phyloP scores from a whole-genome alignment of 2,797 vertebrate genomes.

The Liasis olivaceus region DNA sequence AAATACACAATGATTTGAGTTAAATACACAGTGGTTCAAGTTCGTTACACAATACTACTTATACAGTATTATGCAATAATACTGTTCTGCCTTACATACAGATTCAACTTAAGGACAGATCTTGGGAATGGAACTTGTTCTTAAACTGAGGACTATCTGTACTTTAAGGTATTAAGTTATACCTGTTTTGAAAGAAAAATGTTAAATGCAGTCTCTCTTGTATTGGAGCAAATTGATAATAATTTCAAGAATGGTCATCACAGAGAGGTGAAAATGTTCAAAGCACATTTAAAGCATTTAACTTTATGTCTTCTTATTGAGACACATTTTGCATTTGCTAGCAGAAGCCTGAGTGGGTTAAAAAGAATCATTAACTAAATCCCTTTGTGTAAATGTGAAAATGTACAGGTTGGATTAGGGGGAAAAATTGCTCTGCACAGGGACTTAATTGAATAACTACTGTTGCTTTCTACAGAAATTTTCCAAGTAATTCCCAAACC shows the following conservation, averaged over 20 bases:
- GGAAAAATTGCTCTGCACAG: conserved; percentile 30
- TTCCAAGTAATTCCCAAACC: conserved; percentile 41
- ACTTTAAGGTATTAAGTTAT: background rate
- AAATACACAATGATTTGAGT: no score
- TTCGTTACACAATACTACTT: no score
- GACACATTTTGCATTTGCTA: conserved; percentile 23
- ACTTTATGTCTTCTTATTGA: conserved; percentile 21
- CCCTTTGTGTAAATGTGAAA: conserved; percentile 34
- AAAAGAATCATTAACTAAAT: conserved; percentile 49
- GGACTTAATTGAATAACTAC: conserved; percentile 46
- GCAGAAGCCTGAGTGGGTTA: conserved; percentile 36
- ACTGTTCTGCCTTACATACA: no score
- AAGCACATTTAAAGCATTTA: conserved; percentile 20
- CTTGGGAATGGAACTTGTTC: no score
- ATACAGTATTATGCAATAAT: no score
- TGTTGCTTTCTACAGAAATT: conserved; percentile 58
- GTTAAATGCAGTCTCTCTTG: background rate
- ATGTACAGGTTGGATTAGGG: conserved; percentile 6
- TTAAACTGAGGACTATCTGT: no score
- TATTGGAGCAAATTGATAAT: background rate
- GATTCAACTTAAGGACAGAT: no score
- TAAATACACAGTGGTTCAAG: no score
- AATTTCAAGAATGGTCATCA: background rate
- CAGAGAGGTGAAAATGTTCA: background rate
- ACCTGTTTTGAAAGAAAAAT: background rate